A percentile compares a stretch with the other conserved stretches of the same genome.
Conservation (phyloP, 2,113 vertebrate genomes). For the Seriola rivoliana region DNA sequence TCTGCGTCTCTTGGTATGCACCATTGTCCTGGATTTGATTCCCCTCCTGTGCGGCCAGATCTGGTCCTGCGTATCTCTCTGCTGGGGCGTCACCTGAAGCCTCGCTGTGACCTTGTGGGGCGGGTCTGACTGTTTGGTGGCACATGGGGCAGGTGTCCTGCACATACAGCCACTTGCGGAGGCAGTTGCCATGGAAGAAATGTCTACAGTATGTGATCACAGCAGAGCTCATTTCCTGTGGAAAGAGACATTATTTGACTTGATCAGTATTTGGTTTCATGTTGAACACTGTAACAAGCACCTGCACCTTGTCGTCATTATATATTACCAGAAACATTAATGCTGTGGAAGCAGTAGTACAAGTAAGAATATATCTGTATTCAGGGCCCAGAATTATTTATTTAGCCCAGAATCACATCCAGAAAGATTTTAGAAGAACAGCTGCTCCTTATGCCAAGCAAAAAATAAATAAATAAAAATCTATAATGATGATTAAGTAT, state of each 20-base stretch:
- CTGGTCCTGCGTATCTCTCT: neutral
- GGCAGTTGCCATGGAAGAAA: slow-evolving; percentile 88
- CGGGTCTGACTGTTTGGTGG: slow-evolving; percentile 83
- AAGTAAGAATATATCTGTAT: neutral
- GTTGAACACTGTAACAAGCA: no score
- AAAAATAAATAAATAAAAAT: no score
- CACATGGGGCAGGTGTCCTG: slow-evolving; percentile 92
- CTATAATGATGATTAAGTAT: no score
- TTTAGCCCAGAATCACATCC: no score
- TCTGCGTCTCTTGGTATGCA: neutral
- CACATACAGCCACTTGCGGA: slow-evolving; percentile 91
- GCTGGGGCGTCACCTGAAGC: slow-evolving; percentile 37
- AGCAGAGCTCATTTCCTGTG: slow-evolving; percentile 88
- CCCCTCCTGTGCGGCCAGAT: slow-evolving; percentile 6
- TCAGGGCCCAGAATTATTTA: no score
- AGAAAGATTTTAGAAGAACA: no score
- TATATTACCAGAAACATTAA: no score
- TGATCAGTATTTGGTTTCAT: neutral
- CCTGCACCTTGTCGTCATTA: no score
- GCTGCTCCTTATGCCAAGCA: no score
- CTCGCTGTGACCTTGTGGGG: neutral
- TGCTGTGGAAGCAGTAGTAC: neutral
- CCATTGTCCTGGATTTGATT: slow-evolving; percentile 1
- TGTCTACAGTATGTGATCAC: slow-evolving; percentile 89
- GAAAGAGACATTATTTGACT: slow-evolving; percentile 14